Percentiles rank a stretch among this genome's conserved stretches.
phyloP scores from a whole-genome alignment of 2,888 invertebrate species.

The Spodoptera exigua region DNA sequence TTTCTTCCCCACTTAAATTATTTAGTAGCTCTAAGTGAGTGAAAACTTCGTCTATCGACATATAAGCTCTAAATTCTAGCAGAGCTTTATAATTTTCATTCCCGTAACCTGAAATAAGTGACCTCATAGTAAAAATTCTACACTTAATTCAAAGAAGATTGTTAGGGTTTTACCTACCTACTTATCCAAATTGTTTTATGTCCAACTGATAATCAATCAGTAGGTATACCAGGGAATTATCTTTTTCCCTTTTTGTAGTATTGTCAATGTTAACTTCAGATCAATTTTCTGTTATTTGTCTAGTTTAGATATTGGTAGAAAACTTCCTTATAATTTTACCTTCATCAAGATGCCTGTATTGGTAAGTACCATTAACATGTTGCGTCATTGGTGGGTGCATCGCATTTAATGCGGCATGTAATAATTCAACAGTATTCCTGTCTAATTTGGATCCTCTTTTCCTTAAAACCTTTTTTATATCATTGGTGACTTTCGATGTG shows the following conservation, averaged over 20 bases:
- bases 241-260: conserved; percentile 60
- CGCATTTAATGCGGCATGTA: conserved; percentile 70
- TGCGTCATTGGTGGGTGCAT: conserved; percentile 68
- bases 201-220: conserved; percentile 51
- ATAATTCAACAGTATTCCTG: conserved; percentile 65
- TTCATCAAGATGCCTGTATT: conserved; percentile 73
- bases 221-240: conserved; percentile 66
- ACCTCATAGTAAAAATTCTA: conserved; percentile 42
- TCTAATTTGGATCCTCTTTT: conserved; percentile 68
- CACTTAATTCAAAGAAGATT: conserved; percentile 17
- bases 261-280: conserved; percentile 20
- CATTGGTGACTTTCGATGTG: conserved; percentile 78
- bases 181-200: conserved; percentile 44
- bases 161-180: conserved; percentile 52
- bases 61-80: conserved; percentile 69
- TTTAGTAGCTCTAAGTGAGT: conserved; percentile 73
- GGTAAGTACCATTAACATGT: conserved; percentile 65
- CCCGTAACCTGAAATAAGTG: conserved; percentile 71
- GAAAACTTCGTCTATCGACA: conserved; percentile 77
- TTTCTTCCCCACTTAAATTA: conserved; percentile 67
- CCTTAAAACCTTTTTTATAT: conserved; percentile 76
- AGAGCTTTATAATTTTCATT: conserved; percentile 70
- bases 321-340: conserved; percentile 70
- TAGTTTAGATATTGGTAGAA: conserved; percentile 52
- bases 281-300: conserved; percentile 46